phyloP scores from a whole-genome alignment of 1,140 invertebrate species.

The Aphelinus atriplicis region DNA sequence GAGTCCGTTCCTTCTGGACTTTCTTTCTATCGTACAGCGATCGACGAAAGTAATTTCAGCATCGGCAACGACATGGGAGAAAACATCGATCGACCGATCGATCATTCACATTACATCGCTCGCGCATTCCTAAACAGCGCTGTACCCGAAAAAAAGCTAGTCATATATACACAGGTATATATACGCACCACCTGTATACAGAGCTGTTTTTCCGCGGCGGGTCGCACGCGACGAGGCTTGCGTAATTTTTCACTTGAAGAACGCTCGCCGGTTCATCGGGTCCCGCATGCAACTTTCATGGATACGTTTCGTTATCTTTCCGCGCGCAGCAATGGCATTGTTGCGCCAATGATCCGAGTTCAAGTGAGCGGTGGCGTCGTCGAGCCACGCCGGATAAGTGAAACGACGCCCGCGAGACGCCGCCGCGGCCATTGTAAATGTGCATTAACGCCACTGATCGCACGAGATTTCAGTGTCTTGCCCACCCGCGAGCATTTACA shows the following conservation, averaged over 20 bases:
- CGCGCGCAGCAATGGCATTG: constrained; percentile 8
- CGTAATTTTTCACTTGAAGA: not conserved
- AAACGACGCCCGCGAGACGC: not conserved
- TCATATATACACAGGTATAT: no score
- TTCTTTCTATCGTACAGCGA: not conserved
- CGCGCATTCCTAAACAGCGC: not conserved
- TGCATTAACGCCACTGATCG: not conserved
- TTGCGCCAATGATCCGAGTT: not conserved
- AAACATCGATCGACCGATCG: not conserved
- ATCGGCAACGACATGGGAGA: not conserved
- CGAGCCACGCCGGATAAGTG: not conserved
- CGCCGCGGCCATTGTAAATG: no score
- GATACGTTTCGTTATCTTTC: constrained; percentile 39
- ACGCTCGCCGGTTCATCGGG: not conserved
- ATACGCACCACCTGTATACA: no score
- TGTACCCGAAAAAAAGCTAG: no score
- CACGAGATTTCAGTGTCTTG: not conserved
- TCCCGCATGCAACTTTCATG: constrained; percentile 29
- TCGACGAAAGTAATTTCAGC: constrained; percentile 2
- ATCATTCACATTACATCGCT: not conserved
- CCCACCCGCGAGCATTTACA: constrained; percentile 30
- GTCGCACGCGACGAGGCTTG: not conserved
- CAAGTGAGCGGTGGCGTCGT: not conserved
- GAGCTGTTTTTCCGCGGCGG: not conserved
- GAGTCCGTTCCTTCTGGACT: not conserved